Base-by-base conservation (phyloP, 1,140 invertebrate species). In the Saccostrea glomerata region DNA sequence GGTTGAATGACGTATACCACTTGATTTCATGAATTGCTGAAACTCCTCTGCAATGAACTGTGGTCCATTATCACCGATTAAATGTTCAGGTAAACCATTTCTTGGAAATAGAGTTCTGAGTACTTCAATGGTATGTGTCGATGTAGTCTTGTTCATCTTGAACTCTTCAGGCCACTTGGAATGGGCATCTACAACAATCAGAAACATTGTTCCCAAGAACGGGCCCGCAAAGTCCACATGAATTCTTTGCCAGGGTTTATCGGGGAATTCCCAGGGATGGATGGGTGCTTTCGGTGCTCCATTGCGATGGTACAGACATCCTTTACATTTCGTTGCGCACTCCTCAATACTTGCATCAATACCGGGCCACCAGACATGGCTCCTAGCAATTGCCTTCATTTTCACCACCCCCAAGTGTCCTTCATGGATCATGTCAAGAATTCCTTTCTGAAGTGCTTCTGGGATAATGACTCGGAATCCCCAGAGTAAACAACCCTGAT, bases 171-270 rank as follows among this genome's bases (percentile, higher is more conserved):
- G 20, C 90, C 90, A 91, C 56, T 92, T 91, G 1, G 88, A 91
- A 88, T 87, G 77, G 12, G 82, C 40, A 66, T 92, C 86, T 13
- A 88, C 77, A 1, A 89, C 84, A 0, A 91, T 86, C 3, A 88
- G 56, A 23, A 58, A 85, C 88, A 90, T 93, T 95, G 95, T 6
- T 36, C 30, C 30, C 30, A 36, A 36, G 30, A 36, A 36, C 2
- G 30, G 30, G 30, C 30, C 30, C 2, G 94, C 94, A 91, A 95
- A 96, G 90, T 96, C 96, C 0, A 95, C 92, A 88, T 96, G 91
- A n/a, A 90, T 15, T 36, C 87, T 89, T 56, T 70, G 56, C 89
- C 90, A 91, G 12, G 88, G 87, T 20, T 47, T 73, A 1, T 66
- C 40, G 30, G 95, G 92, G 85, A n/a, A 88, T 25, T 73, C 83